Evolutionary conservation across 92 coral and sea anemone genomes (phyloP).

Genomic region (Porites cylindrica): DNA sequence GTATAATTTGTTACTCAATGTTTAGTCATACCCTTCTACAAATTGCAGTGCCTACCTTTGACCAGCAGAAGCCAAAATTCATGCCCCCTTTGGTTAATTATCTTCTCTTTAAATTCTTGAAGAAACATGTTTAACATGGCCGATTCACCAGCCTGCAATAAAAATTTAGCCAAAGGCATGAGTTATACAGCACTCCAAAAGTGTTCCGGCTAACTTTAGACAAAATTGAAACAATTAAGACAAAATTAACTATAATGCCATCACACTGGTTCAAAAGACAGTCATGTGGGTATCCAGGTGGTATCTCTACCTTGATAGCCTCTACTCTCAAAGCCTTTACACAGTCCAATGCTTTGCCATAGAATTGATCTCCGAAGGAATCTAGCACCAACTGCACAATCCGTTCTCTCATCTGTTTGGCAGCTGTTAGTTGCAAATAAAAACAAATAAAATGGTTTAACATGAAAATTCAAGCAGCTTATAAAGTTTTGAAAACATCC

Average conservation of each 20-base stretch:
- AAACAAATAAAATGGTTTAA: background rate
- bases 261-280: background rate
- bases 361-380: slow-evolving; percentile 91
- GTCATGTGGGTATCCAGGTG: background rate
- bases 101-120: slow-evolving; percentile 75
- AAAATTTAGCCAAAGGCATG: background rate
- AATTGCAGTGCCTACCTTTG: slow-evolving; percentile 66
- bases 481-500: too few relatives aligned
- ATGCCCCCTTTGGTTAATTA: slow-evolving; percentile 83
- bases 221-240: too few relatives aligned
- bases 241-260: background rate
- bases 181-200: too few relatives aligned
- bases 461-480: background rate
- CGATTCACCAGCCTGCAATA: slow-evolving; percentile 84
- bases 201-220: too few relatives aligned
- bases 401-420: slow-evolving; percentile 93
- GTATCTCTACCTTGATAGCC: slow-evolving; percentile 76
- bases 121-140: slow-evolving; percentile 91
- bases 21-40: too few relatives aligned
- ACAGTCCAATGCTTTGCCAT: slow-evolving; percentile 87
- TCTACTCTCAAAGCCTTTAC: slow-evolving; percentile 80
- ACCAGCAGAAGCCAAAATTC: slow-evolving; percentile 85
- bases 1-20: too few relatives aligned
- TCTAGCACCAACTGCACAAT: slow-evolving; percentile 88
- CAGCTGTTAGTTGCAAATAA: slow-evolving; percentile 55